phyloP scores from a whole-genome alignment of 2,113 vertebrate genomes.

The Grantiella picta region DNA sequence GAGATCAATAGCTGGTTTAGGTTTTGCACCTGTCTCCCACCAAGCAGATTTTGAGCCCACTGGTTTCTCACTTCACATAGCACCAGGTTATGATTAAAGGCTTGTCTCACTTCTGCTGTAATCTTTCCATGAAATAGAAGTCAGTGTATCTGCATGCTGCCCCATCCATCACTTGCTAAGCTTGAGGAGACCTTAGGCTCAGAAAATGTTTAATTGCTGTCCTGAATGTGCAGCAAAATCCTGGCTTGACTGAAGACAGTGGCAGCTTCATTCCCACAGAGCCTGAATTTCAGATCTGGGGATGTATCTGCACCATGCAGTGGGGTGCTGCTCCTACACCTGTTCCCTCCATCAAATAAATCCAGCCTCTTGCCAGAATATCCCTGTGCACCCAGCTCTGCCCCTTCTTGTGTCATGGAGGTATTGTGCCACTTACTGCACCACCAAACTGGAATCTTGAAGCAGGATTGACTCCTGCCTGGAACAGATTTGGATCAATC shows the following conservation, averaged over 20 bases:
- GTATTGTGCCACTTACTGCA: neutral
- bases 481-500: neutral
- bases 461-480: neutral
- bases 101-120: neutral
- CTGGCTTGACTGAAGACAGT: neutral
- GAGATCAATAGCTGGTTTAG: neutral
- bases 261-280: neutral
- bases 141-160: neutral
- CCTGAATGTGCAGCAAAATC: neutral
- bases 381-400: neutral
- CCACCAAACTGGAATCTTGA: neutral
- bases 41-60: neutral
- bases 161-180: neutral
- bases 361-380: neutral
- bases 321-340: neutral
- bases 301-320: fast-evolving
- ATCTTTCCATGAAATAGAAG: neutral
- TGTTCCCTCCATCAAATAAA: neutral
- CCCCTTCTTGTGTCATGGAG: neutral
- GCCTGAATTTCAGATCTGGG: neutral
- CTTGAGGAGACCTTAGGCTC: neutral
- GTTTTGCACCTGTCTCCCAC: neutral
- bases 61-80: neutral
- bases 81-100: neutral
- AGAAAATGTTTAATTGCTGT: neutral